Evolutionary conservation across 2,888 invertebrate genomes (phyloP), one percentile per base, ranked within the genome.

Genomic region (Scaptomyza caliginosa): DNA sequence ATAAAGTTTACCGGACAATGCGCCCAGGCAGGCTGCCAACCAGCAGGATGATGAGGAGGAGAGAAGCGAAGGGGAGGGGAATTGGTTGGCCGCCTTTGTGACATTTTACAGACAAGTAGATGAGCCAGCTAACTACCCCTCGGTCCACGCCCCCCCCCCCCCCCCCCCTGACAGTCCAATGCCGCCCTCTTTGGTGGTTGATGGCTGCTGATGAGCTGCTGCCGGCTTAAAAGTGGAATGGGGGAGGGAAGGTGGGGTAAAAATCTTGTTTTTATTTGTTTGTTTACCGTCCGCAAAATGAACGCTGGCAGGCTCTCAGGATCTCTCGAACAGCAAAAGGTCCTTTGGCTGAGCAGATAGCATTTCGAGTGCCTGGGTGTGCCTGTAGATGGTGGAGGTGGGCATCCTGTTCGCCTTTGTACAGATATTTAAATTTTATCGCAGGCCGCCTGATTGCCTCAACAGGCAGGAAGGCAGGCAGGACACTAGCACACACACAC

Each of bases 281-380:
- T 83, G 85, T 83, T 83, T 83, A 83, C 85, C 82, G 79, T 85
- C 85, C 82, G 77, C 82, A 85, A 85, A 85, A 79, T 85, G 84
- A 84, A 76, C 81, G 81, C 55, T 59, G 70, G 67, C 71, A 70
- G 48, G 24, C 50, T 19, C n/a, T 8, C 24, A 10, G 42, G 8
- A 34, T 34, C 34, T 34, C 34, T 34, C 30, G 23, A 13, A 5
- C 45, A 3, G 13, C 16, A 7, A 7, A 13, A 30, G 42, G 34
- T 7, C 32, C 32, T 21, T 43, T 46, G 42, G 56, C 62, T 43
- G 49, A 56, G 68, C 50, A 34, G 51, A 49, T 68, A 58, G 69
- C 57, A 51, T 26, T 54, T 26, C 3, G 38, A 54, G 34, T 28
- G 64, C 28, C 23, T 13, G 32, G 16, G 54, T 36, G 56, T 57